A percentile compares a stretch with the other conserved stretches of the same genome.
Evolutionary conservation across 2,888 invertebrate species (phyloP).

Genomic region (Coelogynopora nodosa): DNA sequence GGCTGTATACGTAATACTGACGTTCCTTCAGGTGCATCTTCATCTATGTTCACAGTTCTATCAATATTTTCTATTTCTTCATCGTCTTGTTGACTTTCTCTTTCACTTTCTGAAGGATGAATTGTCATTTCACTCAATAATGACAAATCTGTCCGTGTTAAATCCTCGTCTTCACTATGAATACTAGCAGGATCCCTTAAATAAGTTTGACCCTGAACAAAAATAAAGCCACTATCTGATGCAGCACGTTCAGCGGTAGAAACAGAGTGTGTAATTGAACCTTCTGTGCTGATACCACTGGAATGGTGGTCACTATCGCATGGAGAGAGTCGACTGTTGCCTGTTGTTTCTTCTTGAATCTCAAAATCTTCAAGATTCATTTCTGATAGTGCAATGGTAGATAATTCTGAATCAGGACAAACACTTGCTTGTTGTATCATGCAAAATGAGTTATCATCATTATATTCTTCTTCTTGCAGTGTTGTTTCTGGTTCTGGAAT

Average conservation of each 20-base stretch:
- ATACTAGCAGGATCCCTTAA: neutral
- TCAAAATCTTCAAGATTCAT: slow-evolving; percentile 20
- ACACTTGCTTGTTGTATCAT: slow-evolving; percentile 6
- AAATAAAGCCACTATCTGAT: slow-evolving; percentile 26
- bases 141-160: slow-evolving; percentile 1
- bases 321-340: neutral
- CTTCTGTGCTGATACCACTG: neutral
- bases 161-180: neutral
- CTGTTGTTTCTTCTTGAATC: neutral
- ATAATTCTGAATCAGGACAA: neutral
- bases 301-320: slow-evolving; percentile 31
- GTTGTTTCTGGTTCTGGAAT: neutral
- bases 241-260: neutral
- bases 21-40: neutral
- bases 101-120: neutral
- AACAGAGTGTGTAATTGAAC: neutral
- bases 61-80: neutral
- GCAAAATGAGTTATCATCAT: neutral
- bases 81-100: slow-evolving; percentile 23
- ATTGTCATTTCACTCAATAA: neutral
- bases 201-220: neutral
- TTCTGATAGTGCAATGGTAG: neutral
- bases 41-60: neutral
- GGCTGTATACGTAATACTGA: neutral
- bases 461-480: neutral